phyloP scores from a whole-genome alignment of 2,797 vertebrate genomes.

The Huso huso region DNA sequence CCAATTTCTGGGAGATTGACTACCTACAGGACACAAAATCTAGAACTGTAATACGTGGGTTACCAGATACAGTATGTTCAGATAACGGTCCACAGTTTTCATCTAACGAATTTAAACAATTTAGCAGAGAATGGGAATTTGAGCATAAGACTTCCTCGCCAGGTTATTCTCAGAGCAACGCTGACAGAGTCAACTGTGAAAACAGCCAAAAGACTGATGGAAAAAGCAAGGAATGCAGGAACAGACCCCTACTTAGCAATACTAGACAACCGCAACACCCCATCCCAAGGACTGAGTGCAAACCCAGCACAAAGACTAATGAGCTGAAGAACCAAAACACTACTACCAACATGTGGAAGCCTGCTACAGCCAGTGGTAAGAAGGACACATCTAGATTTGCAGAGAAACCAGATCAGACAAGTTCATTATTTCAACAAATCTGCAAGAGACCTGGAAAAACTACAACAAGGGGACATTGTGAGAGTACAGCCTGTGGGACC shows the following conservation, averaged over 20 bases:
- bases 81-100: neutral
- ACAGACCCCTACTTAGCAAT: neutral
- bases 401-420: constrained; percentile 12
- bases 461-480: constrained; percentile 15
- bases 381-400: neutral
- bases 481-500: constrained; percentile 16
- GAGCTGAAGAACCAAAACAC: neutral
- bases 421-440: constrained; percentile 15
- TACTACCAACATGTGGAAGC: neutral
- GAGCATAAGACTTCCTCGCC: neutral
- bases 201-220: neutral
- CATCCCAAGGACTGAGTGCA: neutral
- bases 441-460: constrained; percentile 13
- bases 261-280: neutral
- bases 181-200: neutral
- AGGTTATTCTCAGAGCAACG: constrained; percentile 3
- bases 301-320: neutral
- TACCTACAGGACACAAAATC: neutral
- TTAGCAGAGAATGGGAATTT: constrained; percentile 1
- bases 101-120: constrained; percentile 3
- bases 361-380: neutral
- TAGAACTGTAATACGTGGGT: neutral
- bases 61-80: neutral
- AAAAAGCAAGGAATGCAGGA: neutral
- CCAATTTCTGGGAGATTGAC: neutral